Evolutionary conservation across 2,797 vertebrate species (phyloP), one percentile per base, ranked within the genome.

Genomic region (Sebastes iracundus): DNA sequence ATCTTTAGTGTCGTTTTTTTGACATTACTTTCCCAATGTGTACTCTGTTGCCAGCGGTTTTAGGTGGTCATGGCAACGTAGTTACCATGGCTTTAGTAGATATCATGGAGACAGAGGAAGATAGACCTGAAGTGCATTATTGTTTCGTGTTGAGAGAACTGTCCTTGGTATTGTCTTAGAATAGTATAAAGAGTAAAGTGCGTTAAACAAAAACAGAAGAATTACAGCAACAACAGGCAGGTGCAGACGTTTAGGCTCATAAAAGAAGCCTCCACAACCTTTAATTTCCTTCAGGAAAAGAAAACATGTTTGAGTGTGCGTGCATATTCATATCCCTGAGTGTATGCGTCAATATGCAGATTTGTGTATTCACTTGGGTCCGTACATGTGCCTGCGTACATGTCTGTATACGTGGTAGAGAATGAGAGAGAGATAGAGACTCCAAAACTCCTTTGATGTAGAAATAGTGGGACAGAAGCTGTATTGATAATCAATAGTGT

Each of bases 51-150:
- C 83, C 82, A 87, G 79, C 16, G 52, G 83, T 85, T 90, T 86
- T 62, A 83, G 72, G 92, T 95, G 92, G 91, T 88, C 91, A 94
- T 93, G 91, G 90, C 88, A 93, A 93, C 92, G 22, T 89, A 90
- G 91, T 93, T 91, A 83, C 89, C 82, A 92, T 92, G 93, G 91
- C 83, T 91, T 93, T 90, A 81, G 80, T 87, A 74, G 72, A 86
- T 85, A 85, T 80, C 66, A 71, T 28, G 56, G 68, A 83, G 74
- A 86, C 61, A 35, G 70, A 64, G 42, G 71, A 80, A 83, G 38
- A 82, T 32, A 74, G 60, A 90, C 38, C 79, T 79, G 46, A 87
- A 87, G 61, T 72, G 22, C 60, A 61, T 68, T 74, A 65, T 68
- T 74, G 56, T 75, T 83, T 33, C 30, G 38, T 33, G 23, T 61